Percentiles rank a stretch among this genome's conserved stretches.
phyloP scores from a whole-genome alignment of 2,113 vertebrate genomes.

The Promerops cafer region DNA sequence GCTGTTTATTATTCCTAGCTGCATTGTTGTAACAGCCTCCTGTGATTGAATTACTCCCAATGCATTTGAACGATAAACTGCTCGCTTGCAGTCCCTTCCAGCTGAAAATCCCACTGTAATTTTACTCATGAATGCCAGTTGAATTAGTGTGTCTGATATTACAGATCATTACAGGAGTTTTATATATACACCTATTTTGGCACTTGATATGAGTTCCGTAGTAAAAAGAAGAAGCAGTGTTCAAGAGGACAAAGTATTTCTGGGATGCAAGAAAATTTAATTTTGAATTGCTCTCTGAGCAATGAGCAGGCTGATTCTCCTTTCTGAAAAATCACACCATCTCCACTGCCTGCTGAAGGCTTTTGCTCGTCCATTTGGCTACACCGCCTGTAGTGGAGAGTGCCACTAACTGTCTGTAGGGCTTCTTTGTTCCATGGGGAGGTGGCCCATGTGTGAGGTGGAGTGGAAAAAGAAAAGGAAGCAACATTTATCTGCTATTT shows the following conservation, averaged over 20 bases:
- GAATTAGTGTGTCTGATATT: background rate
- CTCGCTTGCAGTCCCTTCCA: background rate
- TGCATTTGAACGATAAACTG: background rate
- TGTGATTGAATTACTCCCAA: background rate
- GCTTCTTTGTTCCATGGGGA: background rate
- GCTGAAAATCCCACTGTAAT: background rate
- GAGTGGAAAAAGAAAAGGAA: background rate
- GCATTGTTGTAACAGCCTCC: background rate
- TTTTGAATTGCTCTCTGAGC: background rate
- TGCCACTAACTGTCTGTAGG: background rate
- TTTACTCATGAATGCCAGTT: background rate
- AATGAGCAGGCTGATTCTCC: background rate
- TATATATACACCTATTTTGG: background rate
- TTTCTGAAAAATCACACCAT: background rate
- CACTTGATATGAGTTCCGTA: background rate
- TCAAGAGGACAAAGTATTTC: background rate
- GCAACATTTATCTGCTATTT: background rate
- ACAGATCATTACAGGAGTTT: background rate
- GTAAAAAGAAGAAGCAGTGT: background rate
- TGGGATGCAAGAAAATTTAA: background rate
- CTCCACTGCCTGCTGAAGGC: background rate
- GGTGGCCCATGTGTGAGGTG: accelerated
- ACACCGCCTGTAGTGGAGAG: background rate
- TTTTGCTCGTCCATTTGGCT: background rate
- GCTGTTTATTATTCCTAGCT: background rate